Evolutionary conservation across 2,888 invertebrate genomes (phyloP).

Genomic region (Drosophila trichaetosa): DNA sequence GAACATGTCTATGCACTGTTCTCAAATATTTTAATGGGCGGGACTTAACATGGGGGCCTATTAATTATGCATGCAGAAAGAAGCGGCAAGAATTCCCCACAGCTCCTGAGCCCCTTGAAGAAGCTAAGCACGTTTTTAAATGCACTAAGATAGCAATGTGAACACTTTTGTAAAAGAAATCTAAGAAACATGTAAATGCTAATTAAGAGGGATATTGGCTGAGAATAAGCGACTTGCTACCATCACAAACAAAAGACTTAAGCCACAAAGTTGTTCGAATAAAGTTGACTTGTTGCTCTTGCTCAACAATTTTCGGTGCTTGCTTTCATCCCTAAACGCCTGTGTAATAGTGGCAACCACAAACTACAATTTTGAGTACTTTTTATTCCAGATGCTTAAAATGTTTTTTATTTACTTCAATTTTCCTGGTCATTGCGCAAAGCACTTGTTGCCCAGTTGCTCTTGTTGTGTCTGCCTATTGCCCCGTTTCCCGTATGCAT

Average conservation of each 20-base stretch:
- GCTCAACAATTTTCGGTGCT: slow-evolving; percentile 2
- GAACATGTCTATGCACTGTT: slow-evolving; percentile 49
- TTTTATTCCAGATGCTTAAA: slow-evolving; percentile 45
- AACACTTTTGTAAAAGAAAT: slow-evolving; percentile 56
- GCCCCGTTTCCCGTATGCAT: slow-evolving; percentile 34
- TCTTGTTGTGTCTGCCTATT: slow-evolving; percentile 19
- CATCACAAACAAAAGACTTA: slow-evolving; percentile 54
- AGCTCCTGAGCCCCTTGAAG: slow-evolving; percentile 35
- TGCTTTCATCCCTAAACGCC: background rate
- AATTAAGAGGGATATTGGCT: slow-evolving; percentile 53
- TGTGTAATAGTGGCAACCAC: slow-evolving; percentile 31
- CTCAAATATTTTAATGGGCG: slow-evolving; percentile 48
- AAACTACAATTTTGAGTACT: slow-evolving; percentile 48
- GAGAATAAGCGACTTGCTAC: slow-evolving; percentile 7
- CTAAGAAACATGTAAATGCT: slow-evolving; percentile 68
- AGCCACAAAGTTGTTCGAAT: slow-evolving; percentile 54
- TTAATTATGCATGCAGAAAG: slow-evolving; percentile 74
- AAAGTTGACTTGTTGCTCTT: slow-evolving; percentile 1
- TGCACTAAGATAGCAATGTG: slow-evolving; percentile 51
- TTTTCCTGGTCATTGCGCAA: slow-evolving; percentile 74
- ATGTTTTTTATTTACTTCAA: slow-evolving; percentile 32
- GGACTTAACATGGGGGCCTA: slow-evolving; percentile 21
- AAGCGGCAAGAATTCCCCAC: slow-evolving; percentile 46
- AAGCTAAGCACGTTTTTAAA: slow-evolving; percentile 65
- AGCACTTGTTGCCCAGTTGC: slow-evolving; percentile 65